Evolutionary conservation across 2,113 vertebrate genomes (phyloP), one percentile per base, ranked within the genome.

Genomic region (Chlamydotis undulata): DNA sequence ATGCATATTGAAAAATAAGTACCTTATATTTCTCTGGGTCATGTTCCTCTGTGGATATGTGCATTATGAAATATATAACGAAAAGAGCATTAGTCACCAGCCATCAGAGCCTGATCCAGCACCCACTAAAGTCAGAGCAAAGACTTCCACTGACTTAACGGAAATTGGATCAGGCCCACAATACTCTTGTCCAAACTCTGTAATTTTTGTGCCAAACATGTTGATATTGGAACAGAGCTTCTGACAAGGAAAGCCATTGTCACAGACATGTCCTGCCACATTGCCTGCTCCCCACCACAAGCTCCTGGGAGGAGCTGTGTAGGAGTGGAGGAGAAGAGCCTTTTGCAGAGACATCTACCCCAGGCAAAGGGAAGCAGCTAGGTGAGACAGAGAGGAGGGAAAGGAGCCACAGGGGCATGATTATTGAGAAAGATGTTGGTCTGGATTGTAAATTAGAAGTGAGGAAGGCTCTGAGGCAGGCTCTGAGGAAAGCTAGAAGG

Each of bases 1-100:
- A 87, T 35, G 43, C 89, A 65, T 94, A 90, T 75, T 84, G 80
- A 94, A 96, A 94, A 96, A 84, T 83, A 92, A 89, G 26, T 87
- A 82, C 47, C 78, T 92, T 83, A 15, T 71, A 37, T 82, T 87
- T 96, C 73, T 81, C 45, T 82, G 65, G 83, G 61, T 94, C 89
- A 35, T 87, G 28, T 82, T 96, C 52, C 31, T 89, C 45, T 2
- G 0, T 92, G 74, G n/a, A 82, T 89, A 82, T 82, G 79, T 89
- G 53, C 74, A 67, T 92, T 87, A 73, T 78, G 73, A 90, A 96
- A 93, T 68, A 41, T 60, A 77, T 26, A 87, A 83, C 35, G 59
- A 80, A 71, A 92, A 60, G 41, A 89, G 4, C 39, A 78, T 96
- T 96, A 94, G 71, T 93, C 90, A 95, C 39, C 65, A 89, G 39